Conservation (phyloP, 1,140 invertebrate species). For the Caenorhabditis tropicalis region DNA sequence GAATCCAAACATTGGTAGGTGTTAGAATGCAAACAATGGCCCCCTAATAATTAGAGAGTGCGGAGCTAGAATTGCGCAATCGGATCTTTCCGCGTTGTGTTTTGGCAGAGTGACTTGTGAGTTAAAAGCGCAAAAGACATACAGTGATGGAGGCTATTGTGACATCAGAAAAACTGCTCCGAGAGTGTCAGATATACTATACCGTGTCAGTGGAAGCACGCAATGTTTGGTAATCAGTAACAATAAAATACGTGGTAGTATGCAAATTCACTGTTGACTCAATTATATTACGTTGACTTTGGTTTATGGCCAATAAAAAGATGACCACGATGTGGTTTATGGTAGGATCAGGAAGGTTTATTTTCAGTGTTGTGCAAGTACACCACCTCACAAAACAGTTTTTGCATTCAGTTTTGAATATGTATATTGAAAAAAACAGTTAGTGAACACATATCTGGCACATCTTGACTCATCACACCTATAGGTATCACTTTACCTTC, state of each 20-base stretch:
- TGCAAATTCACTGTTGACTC: conserved; percentile 33
- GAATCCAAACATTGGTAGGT: conserved; percentile 36
- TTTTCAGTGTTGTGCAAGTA: background rate
- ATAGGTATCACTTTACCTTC: background rate
- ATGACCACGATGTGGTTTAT: background rate
- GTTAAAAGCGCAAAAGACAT: background rate
- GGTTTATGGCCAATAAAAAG: background rate
- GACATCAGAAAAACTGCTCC: conserved; percentile 24
- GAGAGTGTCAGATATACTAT: background rate
- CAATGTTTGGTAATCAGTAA: conserved; percentile 14
- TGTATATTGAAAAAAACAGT: too few species aligned
- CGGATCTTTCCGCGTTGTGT: background rate
- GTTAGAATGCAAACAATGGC: conserved; percentile 32
- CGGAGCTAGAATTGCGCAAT: conserved; percentile 34
- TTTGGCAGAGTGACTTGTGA: background rate
- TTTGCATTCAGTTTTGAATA: too few species aligned
- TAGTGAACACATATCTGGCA: too few species aligned
- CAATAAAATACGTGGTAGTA: conserved; percentile 11
- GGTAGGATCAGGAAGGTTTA: background rate
- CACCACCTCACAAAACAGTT: too few species aligned
- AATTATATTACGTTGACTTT: background rate
- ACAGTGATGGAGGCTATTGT: conserved; percentile 8
- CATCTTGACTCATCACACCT: background rate
- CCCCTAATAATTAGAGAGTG: conserved; percentile 16
- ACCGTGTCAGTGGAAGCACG: conserved; percentile 2